Percentiles rank a stretch among this genome's conserved stretches.
Evolutionary conservation across 1,140 invertebrate species (phyloP).

Genomic region (Ctenoplectra terminalis): DNA sequence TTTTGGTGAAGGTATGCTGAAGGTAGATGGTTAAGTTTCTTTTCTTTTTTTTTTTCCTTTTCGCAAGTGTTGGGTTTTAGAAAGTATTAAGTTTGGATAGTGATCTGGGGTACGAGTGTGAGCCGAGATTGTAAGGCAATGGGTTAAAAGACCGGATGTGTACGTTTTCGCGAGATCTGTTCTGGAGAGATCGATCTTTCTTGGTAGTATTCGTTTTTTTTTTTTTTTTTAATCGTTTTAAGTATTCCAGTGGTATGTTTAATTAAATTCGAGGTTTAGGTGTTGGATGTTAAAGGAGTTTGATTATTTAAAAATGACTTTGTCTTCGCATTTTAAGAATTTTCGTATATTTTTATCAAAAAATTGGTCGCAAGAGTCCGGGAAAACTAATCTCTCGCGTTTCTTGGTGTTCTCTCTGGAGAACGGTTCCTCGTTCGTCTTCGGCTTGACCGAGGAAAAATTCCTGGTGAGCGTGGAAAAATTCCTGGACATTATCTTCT

Average conservation of each 20-base stretch:
- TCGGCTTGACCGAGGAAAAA: neutral
- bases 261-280: too few relatives aligned
- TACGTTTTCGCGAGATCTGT: neutral
- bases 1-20: neutral
- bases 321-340: too few relatives aligned
- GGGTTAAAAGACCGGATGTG: conserved; percentile 13
- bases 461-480: neutral
- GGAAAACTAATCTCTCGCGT: neutral
- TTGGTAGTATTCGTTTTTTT: too few relatives aligned
- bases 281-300: too few relatives aligned
- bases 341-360: too few relatives aligned
- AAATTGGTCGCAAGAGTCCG: neutral
- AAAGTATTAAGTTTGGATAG: neutral
- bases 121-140: conserved; percentile 12
- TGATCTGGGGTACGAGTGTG: neutral
- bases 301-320: too few relatives aligned
- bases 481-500: neutral
- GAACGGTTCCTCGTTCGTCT: neutral
- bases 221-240: neutral
- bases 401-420: neutral
- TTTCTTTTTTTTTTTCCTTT: too few relatives aligned
- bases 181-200: too few relatives aligned
- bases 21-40: neutral
- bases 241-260: too few relatives aligned
- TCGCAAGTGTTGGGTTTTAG: neutral